Evolutionary conservation across 2,113 vertebrate species (phyloP).

Genomic region (Lates calcarifer): DNA sequence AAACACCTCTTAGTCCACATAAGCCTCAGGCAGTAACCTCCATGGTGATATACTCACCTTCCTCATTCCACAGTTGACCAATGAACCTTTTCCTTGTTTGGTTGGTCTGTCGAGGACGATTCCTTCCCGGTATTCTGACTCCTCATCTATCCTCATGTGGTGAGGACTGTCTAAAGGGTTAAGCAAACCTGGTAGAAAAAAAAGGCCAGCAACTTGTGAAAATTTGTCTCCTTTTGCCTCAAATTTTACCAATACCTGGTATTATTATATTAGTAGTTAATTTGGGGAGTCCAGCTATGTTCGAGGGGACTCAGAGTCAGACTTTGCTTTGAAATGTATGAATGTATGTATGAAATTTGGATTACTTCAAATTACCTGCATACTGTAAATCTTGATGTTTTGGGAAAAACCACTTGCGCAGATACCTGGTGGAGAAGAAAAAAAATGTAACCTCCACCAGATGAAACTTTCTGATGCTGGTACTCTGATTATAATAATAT

Average conservation of each 20-base stretch:
- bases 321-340: too few relatives aligned
- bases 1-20: not conserved
- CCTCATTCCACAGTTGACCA: constrained; percentile 96
- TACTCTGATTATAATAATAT: not conserved
- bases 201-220: not conserved
- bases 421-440: constrained; percentile 86
- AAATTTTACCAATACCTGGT: not conserved
- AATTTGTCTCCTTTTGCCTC: not conserved
- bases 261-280: not conserved
- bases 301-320: too few relatives aligned
- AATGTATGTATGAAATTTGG: not conserved
- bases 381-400: constrained; percentile 96
- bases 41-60: constrained; percentile 84
- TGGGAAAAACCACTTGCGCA: constrained; percentile 96
- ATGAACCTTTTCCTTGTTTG: constrained; percentile 90
- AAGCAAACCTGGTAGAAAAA: constrained; percentile 87
- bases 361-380: constrained; percentile 86
- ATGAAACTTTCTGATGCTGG: not conserved
- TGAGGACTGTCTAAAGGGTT: constrained; percentile 97
- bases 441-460: not conserved
- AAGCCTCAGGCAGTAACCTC: not conserved
- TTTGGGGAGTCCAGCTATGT: not conserved
- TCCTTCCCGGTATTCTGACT: constrained; percentile 90
- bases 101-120: constrained; percentile 89
- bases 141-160: constrained; percentile 94